Percentiles rank a stretch among this genome's conserved stretches.
phyloP scores from a whole-genome alignment of 2,113 vertebrate species.

The Saguinus imperator region DNA sequence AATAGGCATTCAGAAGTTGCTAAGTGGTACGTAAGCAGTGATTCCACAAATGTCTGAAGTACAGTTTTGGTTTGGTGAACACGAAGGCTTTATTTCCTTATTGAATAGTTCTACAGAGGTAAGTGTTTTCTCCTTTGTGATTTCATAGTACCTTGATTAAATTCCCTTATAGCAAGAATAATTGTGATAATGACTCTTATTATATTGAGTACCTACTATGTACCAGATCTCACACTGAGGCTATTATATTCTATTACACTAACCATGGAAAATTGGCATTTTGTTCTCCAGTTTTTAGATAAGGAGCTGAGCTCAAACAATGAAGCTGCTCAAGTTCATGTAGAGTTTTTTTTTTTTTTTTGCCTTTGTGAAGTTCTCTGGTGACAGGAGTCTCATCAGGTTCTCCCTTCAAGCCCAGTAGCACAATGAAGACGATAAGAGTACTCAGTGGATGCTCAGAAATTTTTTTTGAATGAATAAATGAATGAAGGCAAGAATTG shows the following conservation, averaged over 20 bases:
- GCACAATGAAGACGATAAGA: not conserved
- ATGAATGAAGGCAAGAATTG: not conserved
- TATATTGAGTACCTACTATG: not conserved
- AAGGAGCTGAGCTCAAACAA: not conserved
- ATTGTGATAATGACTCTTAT: not conserved
- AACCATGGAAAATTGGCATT: not conserved
- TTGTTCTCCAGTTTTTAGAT: not conserved
- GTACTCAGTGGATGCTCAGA: not conserved
- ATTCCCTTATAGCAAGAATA: not conserved
- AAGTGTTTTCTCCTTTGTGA: not conserved
- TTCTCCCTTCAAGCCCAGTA: not conserved
- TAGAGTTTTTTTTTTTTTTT: not conserved
- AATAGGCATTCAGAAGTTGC: conserved; percentile 70
- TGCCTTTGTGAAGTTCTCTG: not conserved
- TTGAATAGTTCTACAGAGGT: not conserved
- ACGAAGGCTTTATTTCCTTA: not conserved
- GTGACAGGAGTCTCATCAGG: not conserved
- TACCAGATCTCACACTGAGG: not conserved
- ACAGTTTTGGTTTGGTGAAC: not conserved
- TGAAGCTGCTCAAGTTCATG: not conserved
- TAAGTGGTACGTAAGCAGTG: not conserved
- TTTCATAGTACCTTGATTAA: not conserved
- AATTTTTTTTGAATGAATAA: not conserved
- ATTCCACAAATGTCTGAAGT: not conserved
- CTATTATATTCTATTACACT: not conserved